Evolutionary conservation across 2,113 vertebrate genomes (phyloP), one percentile per base, ranked within the genome.

Genomic region (Colossoma macropomum): DNA sequence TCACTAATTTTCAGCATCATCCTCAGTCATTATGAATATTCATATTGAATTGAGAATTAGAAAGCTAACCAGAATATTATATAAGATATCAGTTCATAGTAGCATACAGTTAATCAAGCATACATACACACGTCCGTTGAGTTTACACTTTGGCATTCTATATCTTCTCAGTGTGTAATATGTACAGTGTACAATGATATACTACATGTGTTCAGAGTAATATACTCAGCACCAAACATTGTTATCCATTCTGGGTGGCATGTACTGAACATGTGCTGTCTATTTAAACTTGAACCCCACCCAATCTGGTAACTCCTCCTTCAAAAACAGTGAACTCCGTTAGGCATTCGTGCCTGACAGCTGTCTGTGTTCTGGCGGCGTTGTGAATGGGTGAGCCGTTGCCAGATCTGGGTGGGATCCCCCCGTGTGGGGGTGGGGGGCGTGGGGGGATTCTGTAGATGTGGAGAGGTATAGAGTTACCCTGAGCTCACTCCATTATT

Each of bases 281-380:
- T 87, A 81, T 89, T 90, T 91, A 92, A 93, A 93, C 91, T 90
- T 91, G 86, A 91, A 86, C 85, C 87, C 88, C 70, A 65, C 50
- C 78, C 68, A 70, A 45, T 21, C 4, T 21, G 70, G 84, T 82
- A 50, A 82, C 85, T 84, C 86, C 86, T 68, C 87, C 86, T 77
- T 23, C 69, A 74, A 69, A 81, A 79, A 83, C 69, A 65, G 56
- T 60, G 68, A 73, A 77, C 84, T 92, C 88, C 91, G 88, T 89
- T 91, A 84, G 76, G 80, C 85, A 88, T 91, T 93, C 88, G 85
- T 90, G 90, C 91, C 87, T 90, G 91, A 92, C 93, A 93, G 92
- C 90, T 93, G 91, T 93, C 86, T 86, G 65, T 91, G 91, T 91
- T 89, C 89, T 84, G 85, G 84, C 86, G 9, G 84, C 80, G 23